Conservation (phyloP, 2,888 invertebrate genomes). For the Caenorhabditis uteleia region DNA sequence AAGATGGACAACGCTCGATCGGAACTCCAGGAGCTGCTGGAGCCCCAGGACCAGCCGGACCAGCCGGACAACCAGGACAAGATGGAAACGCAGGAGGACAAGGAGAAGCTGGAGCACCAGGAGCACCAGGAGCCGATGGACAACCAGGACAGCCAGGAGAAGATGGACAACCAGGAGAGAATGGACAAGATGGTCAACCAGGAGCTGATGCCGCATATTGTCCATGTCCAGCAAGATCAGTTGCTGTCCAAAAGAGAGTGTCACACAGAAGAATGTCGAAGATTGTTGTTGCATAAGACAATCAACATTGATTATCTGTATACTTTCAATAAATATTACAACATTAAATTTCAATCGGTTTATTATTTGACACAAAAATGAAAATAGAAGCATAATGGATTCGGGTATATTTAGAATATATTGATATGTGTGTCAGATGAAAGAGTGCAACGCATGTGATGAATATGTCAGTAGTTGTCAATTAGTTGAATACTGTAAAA, state of each 20-base stretch:
- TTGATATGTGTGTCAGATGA: no score
- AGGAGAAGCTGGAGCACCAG: constrained; percentile 32
- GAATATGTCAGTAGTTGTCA: no score
- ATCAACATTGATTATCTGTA: no score
- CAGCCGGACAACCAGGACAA: constrained; percentile 41
- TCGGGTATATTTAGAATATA: no score
- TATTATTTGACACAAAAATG: no score
- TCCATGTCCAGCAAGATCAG: constrained; percentile 31
- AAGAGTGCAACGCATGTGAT: no score
- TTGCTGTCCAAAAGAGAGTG: constrained; percentile 22
- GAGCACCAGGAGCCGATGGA: constrained; percentile 40
- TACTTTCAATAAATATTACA: no score
- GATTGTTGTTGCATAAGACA: constrained; percentile 17
- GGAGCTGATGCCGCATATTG: constrained; percentile 40
- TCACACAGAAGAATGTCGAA: constrained; percentile 28
- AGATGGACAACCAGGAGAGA: constrained; percentile 16
- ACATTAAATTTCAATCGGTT: no score
- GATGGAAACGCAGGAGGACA: constrained; percentile 29
- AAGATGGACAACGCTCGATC: constrained; percentile 16
- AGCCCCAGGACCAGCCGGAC: constrained; percentile 42
- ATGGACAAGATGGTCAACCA: constrained; percentile 28
- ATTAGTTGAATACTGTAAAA: no score
- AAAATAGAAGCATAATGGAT: no score
- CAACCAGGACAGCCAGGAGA: constrained; percentile 32
- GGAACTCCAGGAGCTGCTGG: constrained; percentile 38